Conservation (phyloP, 1,140 invertebrate species). For the Ceratina australensis region DNA sequence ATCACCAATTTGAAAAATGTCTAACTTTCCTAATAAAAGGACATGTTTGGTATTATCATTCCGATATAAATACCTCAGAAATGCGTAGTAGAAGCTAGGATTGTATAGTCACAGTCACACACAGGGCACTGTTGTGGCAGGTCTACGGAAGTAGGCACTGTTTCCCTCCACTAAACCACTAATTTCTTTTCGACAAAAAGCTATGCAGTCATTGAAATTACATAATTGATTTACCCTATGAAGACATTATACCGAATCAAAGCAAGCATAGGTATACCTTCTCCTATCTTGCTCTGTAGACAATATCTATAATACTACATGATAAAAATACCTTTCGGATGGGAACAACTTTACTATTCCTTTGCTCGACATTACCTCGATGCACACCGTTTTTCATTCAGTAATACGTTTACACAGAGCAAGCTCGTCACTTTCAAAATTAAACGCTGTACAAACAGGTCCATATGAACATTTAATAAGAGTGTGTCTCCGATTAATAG, state of each 20-base stretch:
- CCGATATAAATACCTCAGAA: conserved; percentile 80
- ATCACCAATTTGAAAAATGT: conserved; percentile 37
- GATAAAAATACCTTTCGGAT: conserved; percentile 54
- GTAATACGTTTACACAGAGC: conserved; percentile 53
- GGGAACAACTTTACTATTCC: conserved; percentile 50
- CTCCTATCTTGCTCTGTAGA: conserved; percentile 76
- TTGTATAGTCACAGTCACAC: conserved; percentile 80
- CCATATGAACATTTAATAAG: conserved; percentile 57
- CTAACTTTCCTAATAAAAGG: conserved; percentile 67
- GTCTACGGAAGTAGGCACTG: conserved; percentile 79
- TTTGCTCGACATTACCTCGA: conserved; percentile 46
- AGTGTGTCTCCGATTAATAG: conserved; percentile 57
- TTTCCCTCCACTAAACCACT: conserved; percentile 77
- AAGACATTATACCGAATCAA: conserved; percentile 70
- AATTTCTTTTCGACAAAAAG: conserved; percentile 75
- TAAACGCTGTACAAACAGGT: conserved; percentile 59
- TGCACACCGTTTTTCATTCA: conserved; percentile 47
- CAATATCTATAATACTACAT: conserved; percentile 57
- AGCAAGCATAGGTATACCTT: conserved; percentile 79
- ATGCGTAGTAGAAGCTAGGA: conserved; percentile 80
- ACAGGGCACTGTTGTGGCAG: conserved; percentile 79
- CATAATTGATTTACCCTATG: conserved; percentile 65
- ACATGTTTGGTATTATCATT: conserved; percentile 78
- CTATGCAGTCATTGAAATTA: conserved; percentile 72
- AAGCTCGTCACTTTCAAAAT: conserved; percentile 57